Conservation (phyloP, 2,888 invertebrate species). For the Lamellibrachia columna region DNA sequence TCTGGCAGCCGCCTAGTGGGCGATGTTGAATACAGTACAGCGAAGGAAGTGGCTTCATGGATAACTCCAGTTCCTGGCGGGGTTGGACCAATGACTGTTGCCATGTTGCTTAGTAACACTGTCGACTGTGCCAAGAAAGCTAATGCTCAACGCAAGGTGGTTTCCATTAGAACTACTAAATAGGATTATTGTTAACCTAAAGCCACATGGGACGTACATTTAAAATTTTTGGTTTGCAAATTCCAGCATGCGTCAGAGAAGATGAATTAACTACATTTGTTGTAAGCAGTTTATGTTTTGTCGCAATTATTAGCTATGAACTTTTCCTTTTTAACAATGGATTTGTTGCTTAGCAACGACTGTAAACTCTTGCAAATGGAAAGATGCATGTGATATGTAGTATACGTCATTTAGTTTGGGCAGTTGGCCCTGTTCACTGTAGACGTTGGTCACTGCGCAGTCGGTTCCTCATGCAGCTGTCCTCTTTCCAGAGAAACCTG, state of each 20-base stretch:
- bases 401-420: neutral
- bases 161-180: constrained; percentile 13
- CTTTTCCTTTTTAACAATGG: neutral
- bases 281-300: neutral
- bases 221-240: neutral
- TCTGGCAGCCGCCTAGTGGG: constrained; percentile 89
- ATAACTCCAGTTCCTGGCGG: constrained; percentile 93
- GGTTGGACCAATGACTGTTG: constrained; percentile 98
- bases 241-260: neutral
- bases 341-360: neutral
- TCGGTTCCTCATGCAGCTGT: neutral
- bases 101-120: constrained; percentile 83
- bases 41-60: constrained; percentile 80
- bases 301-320: neutral
- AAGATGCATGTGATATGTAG: constrained; percentile 3
- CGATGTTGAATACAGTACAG: constrained; percentile 86
- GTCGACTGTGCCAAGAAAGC: constrained; percentile 41
- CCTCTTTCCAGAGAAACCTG: neutral
- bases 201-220: neutral
- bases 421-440: neutral
- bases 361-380: neutral
- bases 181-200: constrained; percentile 6
- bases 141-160: neutral
- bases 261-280: neutral
- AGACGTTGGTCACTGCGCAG: neutral